Evolutionary conservation across 2,113 vertebrate genomes (phyloP).

Genomic region (Hymenochirus boettgeri): DNA sequence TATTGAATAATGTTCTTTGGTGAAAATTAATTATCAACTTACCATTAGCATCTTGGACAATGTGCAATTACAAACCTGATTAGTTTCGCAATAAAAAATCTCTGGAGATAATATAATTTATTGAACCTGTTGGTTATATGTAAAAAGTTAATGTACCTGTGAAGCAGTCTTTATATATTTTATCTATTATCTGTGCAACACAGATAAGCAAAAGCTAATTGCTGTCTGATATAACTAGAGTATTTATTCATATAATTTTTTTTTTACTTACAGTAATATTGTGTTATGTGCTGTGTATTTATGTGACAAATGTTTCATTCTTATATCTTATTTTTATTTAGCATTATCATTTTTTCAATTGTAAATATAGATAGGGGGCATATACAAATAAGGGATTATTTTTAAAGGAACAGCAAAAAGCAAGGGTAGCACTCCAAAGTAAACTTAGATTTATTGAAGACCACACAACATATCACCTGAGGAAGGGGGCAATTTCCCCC

Average conservation of each 20-base stretch:
- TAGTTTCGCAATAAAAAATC: conserved; percentile 37
- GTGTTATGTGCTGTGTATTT: no score
- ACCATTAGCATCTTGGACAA: conserved; percentile 33
- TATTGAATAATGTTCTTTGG: conserved; percentile 28
- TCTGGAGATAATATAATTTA: conserved; percentile 32
- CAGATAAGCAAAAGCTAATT: conserved; percentile 38
- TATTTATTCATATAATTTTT: neutral
- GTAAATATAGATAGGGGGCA: no score
- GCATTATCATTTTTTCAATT: no score
- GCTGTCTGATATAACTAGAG: conserved; percentile 20
- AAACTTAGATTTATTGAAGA: no score
- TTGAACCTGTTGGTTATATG: conserved; percentile 36
- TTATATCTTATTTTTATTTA: no score
- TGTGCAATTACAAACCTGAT: conserved; percentile 32
- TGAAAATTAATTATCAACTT: conserved; percentile 36
- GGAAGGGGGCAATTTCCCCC: no score
- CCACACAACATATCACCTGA: no score
- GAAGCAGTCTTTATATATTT: conserved; percentile 29
- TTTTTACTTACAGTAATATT: neutral
- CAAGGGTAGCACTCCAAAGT: no score
- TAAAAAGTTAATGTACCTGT: conserved; percentile 41
- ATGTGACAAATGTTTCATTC: no score
- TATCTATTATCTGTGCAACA: conserved; percentile 32
- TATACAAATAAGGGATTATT: no score
- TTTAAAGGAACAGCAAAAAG: no score